These are phyloP conservation scores for Etheostoma nigrum DNA, from an alignment of 2,797 vertebrate species.

Conservation along the genomic window DNA sequence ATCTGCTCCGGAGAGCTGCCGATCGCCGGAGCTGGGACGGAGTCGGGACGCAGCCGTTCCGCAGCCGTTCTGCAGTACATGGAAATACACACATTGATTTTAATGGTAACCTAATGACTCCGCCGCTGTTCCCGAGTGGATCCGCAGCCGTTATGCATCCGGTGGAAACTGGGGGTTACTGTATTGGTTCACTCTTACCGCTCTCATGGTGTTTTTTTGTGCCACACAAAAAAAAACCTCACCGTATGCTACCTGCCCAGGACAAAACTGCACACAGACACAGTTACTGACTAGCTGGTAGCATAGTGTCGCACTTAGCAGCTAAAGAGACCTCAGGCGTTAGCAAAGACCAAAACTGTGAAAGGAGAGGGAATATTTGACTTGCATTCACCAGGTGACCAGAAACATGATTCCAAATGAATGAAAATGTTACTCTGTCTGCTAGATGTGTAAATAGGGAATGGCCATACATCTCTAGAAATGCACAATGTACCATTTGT, in stretches of 20 bases:
- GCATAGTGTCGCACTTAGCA: not conserved
- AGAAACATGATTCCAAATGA: not conserved
- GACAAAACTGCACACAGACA: not conserved
- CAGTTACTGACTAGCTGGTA: not conserved
- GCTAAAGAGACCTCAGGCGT: not conserved
- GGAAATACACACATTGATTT: too few relatives aligned
- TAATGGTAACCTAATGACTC: too few relatives aligned
- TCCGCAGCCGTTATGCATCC: too few relatives aligned
- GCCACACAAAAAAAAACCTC: not conserved
- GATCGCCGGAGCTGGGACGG: too few relatives aligned
- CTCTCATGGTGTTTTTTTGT: not conserved
- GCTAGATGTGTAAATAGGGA: not conserved
- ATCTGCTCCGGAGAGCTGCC: too few relatives aligned
- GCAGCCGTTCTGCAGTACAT: too few relatives aligned
- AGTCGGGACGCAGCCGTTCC: too few relatives aligned
- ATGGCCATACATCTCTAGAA: too few relatives aligned
- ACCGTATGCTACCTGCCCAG: not conserved
- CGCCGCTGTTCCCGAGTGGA: too few relatives aligned
- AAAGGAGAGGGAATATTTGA: not conserved
- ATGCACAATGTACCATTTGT: too few relatives aligned
- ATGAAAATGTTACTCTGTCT: not conserved
- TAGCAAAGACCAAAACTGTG: not conserved
- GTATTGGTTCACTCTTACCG: not conserved
- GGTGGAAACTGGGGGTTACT: not conserved
- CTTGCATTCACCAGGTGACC: not conserved